Evolutionary conservation across 2,888 invertebrate species (phyloP), one percentile per base, ranked within the genome.

Genomic region (Sphaerophoria rueppellii): DNA sequence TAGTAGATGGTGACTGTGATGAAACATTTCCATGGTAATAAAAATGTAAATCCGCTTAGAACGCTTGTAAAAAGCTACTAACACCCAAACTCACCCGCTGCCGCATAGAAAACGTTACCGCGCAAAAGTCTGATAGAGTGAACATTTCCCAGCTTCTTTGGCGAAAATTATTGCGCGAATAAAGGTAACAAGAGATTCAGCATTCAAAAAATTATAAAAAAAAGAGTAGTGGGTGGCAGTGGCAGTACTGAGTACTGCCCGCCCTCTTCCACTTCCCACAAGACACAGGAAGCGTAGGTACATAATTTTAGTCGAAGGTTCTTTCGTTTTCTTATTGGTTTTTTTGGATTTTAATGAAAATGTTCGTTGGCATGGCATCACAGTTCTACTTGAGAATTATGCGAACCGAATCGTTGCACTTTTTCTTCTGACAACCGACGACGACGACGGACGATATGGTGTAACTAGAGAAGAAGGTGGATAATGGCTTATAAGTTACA

Each of bases 41-140:
- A 82, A 76, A 76, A 82, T 82, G 81, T 72, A 82, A 82, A 82
- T 82, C 81, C 81, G 81, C 81, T 82, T 82, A 82, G 61, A 72
- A 72, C 76, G 79, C 79, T 79, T 79, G 79, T 79, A 79, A 77
- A 71, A 71, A 77, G 70, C 70, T 55, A 80, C 74, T 43, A 58
- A 71, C 71, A 78, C 57, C 71, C 57, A 50, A 48, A 40, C 16
- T 40, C 14, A 14, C 63, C 57, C 37, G 24, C 61, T 40, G 12
- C 63, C 48, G 11, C 16, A 11, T 40, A 1, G 6, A 14, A 55
- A 14, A 12, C 12, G 61, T 5, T 4, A 7, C 9, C 4, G 9
- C 48, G 5, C 34, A 63, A 24, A 40, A 54, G 40, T 67, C 35
- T 34, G 52, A 24, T 43, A 14, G 12, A 67, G 14, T 50, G 60